phyloP scores from a whole-genome alignment of 2,888 invertebrate species.

The Allygus modestus region DNA sequence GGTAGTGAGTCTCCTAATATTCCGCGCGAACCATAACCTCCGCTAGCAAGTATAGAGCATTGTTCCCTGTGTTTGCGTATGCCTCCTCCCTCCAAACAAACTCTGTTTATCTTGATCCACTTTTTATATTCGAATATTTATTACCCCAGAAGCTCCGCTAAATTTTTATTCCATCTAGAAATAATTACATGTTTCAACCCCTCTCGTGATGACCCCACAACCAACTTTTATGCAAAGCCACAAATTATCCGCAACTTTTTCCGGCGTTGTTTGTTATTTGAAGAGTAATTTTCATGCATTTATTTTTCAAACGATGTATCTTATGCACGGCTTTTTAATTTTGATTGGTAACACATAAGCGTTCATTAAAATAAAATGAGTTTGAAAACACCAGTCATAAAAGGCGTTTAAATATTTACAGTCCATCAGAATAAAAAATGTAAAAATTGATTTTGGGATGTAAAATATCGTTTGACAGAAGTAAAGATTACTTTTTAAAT shows the following conservation, averaged over 20 bases:
- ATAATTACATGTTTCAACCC: constrained; percentile 39
- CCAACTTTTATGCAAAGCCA: constrained; percentile 12
- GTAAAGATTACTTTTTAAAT: too few relatives aligned
- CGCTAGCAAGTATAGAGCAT: too few relatives aligned
- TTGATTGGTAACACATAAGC: too few relatives aligned
- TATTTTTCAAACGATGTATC: background rate
- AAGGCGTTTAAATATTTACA: too few relatives aligned
- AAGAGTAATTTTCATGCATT: background rate
- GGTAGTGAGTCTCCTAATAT: too few relatives aligned
- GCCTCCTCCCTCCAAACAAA: background rate
- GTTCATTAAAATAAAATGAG: too few relatives aligned
- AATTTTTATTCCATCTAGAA: constrained; percentile 41
- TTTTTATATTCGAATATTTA: constrained; percentile 32
- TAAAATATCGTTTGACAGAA: too few relatives aligned
- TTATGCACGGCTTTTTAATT: too few relatives aligned
- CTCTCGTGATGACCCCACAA: constrained; percentile 17
- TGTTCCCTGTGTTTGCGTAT: background rate
- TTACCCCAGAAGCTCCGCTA: constrained; percentile 13
- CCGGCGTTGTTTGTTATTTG: constrained; percentile 2
- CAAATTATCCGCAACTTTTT: constrained; percentile 27
- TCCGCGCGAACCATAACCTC: too few relatives aligned
- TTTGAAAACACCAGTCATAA: too few relatives aligned
- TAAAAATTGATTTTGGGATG: too few relatives aligned
- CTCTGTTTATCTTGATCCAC: constrained; percentile 18
- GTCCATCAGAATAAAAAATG: too few relatives aligned